Base-by-base conservation (phyloP, 2,888 invertebrate species). In the Carabus problematicus region DNA sequence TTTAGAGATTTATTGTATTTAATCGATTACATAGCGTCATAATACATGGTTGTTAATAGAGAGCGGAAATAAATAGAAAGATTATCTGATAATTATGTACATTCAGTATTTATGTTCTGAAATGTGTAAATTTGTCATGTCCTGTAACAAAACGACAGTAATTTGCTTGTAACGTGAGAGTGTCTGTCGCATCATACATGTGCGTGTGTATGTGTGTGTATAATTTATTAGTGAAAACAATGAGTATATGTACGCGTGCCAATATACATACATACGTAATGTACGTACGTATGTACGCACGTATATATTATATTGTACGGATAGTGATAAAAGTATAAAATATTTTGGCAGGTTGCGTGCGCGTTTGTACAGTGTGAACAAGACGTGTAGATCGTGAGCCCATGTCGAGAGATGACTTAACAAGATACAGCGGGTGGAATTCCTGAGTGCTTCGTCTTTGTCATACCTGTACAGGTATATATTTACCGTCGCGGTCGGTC, bases 341-440 rank as follows among this genome's bases (percentile, higher is more conserved):
- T 63, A 54, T 52, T 63, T 54, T 63, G 63, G 63, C 63, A 63
- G 49, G 43, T 52, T 62, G 43, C 29, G n/a, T 45, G 18, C 39
- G 19, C 14, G n/a, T 72, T 73, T 73, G 71, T 70, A 61, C 70
- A 70, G 74, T 70, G 73, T 74, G 74, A 74, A 74, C 68, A 72
- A 63, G 72, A 70, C 66, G 70, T 70, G 47, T 72, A 73, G 75
- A 75, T 75, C 78, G 79, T 79, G 78, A 78, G 79, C 72, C 77
- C 58, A 45, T 59, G 63, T 64, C 59, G 64, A 49, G 78, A 79
- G 81, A 80, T 81, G 80, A 81, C 79, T 80, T 81, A 81, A 80
- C 80, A 79, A 81, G 80, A 80, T 81, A 80, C 79, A 76, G 78
- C 79, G 79, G 79, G 79, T 79, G 79, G 79, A 80, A 80, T 80